phyloP scores from a whole-genome alignment of 2,888 invertebrate genomes.

The Colletes collaris region DNA sequence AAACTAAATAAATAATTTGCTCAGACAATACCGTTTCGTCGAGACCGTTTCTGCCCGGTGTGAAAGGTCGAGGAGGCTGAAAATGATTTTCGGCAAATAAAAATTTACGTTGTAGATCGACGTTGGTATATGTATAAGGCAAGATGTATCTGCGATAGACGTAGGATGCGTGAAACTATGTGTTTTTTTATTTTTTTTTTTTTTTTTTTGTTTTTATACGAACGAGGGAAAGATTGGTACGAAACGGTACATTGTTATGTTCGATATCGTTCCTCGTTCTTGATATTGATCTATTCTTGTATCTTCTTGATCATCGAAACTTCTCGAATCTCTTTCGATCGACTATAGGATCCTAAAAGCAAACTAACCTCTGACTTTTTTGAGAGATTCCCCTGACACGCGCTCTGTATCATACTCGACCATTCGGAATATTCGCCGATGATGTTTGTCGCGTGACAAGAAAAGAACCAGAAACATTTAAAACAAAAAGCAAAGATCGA shows the following conservation, averaged over 20 bases:
- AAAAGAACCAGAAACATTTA: background rate
- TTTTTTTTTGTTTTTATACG: conserved; percentile 71
- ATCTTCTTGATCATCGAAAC: conserved; percentile 30
- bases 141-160: conserved; percentile 3
- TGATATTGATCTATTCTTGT: conserved; percentile 37
- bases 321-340: conserved; percentile 16
- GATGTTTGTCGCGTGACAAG: background rate
- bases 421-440: conserved; percentile 12
- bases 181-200: too few species aligned
- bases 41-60: conserved; percentile 26
- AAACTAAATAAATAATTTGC: background rate
- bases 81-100: conserved; percentile 13
- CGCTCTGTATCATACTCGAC: conserved; percentile 29
- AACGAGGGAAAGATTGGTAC: conserved; percentile 64
- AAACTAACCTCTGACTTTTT: conserved; percentile 38
- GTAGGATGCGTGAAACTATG: conserved; percentile 66
- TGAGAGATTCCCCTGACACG: conserved; percentile 40
- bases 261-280: conserved; percentile 64
- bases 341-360: conserved; percentile 34
- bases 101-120: background rate
- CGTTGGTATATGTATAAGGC: conserved; percentile 49
- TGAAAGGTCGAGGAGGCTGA: conserved; percentile 41
- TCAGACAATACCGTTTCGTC: background rate
- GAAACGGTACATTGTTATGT: conserved; percentile 78
- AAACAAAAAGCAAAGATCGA: background rate